Base-by-base conservation (phyloP, 2,888 invertebrate species). In the Epiblema foenella region DNA sequence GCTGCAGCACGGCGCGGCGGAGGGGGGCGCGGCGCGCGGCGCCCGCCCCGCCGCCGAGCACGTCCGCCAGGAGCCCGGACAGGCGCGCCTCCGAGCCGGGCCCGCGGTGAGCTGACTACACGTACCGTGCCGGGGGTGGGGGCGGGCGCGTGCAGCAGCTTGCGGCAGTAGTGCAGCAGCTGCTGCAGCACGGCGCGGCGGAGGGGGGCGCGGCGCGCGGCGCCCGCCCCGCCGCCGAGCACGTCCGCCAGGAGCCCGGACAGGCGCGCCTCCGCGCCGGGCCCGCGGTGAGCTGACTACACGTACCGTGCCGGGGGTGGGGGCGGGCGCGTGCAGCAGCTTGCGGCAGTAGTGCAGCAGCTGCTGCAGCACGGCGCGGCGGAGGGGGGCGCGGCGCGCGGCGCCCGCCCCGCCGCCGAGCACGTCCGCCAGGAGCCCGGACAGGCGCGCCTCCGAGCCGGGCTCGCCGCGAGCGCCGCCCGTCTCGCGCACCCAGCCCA, bases 101-200 rank as follows among this genome's bases (percentile, higher is more conserved):
- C 37, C 94, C 89, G 69, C 80, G 77, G 83, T 79, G 85, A 87
- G 82, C 77, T 24, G 24, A 24, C 2, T 24, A 24, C 24, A 29
- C 39, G 18, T 18, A 63, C 60, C 15, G 51, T 0, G 46, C 1
- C 17, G 8, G 39, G 12, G 11, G 1, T 33, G 24, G 39, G 12
- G 42, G 63, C 84, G 57, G 95, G 95, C 76, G 94, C 91, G 76
- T 94, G 90, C 29, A 95, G 93, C 79, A 95, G 90, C 79, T 93
- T 93, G 75, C 94, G 90, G 75, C 95, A 95, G 78, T 97, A 93
- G 85, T 96, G 96, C 74, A 97, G 90, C 76, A 97, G 93, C 79
- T 95, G 95, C 77, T 96, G 95, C 37, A 97, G 94, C 75, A 97
- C 93, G 68, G 96, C 94, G 80, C 96, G 96, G 87, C 96, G 96